Base-by-base conservation (phyloP, 2,113 vertebrate species). In the Heterochromis multidens region DNA sequence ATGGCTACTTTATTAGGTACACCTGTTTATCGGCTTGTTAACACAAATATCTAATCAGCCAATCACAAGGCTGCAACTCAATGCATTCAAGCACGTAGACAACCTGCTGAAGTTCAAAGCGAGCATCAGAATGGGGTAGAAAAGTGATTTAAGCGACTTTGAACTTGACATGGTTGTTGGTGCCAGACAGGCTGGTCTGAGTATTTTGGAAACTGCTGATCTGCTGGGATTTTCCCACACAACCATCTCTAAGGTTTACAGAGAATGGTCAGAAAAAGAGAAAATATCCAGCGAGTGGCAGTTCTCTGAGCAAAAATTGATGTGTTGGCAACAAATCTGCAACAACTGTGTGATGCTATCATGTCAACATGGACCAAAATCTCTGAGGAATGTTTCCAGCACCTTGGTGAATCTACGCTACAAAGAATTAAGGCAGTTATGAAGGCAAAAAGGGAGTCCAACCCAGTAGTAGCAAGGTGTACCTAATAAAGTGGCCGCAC, bases 61-160 rank as follows among this genome's bases (percentile, higher is more conserved):
- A 67, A 43, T 43, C 16, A 67, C n/a, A 67, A 43, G 40, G 7
- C n/a, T 17, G 14, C 14, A 5, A 70, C 65, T 70, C 37, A 19
- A n/a, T 67, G 63, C 33, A 37, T 40, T 65, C 62, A 40, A 11
- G 1, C 43, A 23, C n/a, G 0, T 7, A 43, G 14, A 46, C 14
- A 8, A 27, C 40, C 43, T 27, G n/a, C 65, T 70, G 25, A 70
- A 27, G 65, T 46, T 70, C 8, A 70, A 46, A 70, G n/a, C 17
- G 40, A 70, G 2, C 37, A 27, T 46, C 63, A 72, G 16, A 49
- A 49, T 49, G 43, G 67, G 3, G 25, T 49, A 49, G 25, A 49
- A 72, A 72, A 9, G 43, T 10, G 5, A 72, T 72, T 43, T 72
- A 72, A 72, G 40, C 49, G 25, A 29, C 67, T 63, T 63, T 63